These are phyloP conservation scores for Seriola dumerili DNA, from an alignment of 2,113 vertebrate species.

Conservation along the genomic window DNA sequence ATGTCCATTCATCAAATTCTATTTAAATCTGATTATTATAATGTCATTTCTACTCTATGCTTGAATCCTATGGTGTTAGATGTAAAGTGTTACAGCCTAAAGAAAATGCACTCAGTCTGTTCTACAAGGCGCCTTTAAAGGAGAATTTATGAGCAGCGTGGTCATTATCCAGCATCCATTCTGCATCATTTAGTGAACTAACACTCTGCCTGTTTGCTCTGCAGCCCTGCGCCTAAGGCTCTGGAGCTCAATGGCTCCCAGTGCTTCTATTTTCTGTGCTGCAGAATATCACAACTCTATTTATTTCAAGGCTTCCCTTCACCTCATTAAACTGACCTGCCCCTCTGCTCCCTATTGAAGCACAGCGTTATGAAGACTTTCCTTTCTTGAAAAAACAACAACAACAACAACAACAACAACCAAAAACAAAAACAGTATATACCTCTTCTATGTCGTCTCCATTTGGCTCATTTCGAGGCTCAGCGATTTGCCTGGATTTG, in stretches of 20 bases:
- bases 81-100: background rate
- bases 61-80: background rate
- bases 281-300: slow-evolving; percentile 69
- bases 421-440: background rate
- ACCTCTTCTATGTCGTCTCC: slow-evolving; percentile 45
- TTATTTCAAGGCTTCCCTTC: slow-evolving; percentile 73
- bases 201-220: slow-evolving; percentile 66
- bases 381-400: background rate
- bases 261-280: slow-evolving; percentile 71
- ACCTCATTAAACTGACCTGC: slow-evolving; percentile 73
- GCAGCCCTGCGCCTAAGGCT: slow-evolving; percentile 60
- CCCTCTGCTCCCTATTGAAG: slow-evolving; percentile 63
- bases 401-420: background rate
- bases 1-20: slow-evolving; percentile 9
- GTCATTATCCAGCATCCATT: slow-evolving; percentile 70
- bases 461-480: slow-evolving; percentile 58
- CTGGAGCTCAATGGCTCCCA: slow-evolving; percentile 66
- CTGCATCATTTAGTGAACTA: slow-evolving; percentile 74
- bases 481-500: slow-evolving; percentile 66
- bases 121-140: slow-evolving; percentile 43
- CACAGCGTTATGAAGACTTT: slow-evolving; percentile 42
- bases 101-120: slow-evolving; percentile 18
- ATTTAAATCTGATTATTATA: slow-evolving; percentile 11
- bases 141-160: slow-evolving; percentile 50
- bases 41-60: background rate